A percentile compares a stretch with the other conserved stretches of the same genome.
phyloP scores from a whole-genome alignment of 92 coral and sea anemone genomes.

The Hydrozoanthus gracilis region DNA sequence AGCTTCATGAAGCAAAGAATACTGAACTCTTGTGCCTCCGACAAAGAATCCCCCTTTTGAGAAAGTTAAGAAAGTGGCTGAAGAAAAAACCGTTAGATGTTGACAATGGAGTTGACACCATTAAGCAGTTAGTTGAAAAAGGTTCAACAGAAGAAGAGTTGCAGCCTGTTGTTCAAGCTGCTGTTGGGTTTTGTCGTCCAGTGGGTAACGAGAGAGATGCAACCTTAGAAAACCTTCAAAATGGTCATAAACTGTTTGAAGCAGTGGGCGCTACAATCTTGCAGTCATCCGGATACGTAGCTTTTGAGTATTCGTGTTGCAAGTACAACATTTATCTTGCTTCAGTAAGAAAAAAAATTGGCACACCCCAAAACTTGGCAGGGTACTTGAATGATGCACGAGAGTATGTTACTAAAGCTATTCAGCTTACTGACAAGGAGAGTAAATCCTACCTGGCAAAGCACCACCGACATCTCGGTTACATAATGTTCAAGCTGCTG shows the following conservation, averaged over 20 bases:
- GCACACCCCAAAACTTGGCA: constrained; percentile 27
- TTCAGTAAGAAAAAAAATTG: constrained; percentile 29
- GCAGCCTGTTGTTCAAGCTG: constrained; percentile 46
- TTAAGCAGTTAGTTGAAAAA: constrained; percentile 55
- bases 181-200: constrained; percentile 32
- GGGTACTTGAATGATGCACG: constrained; percentile 59
- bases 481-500: constrained; percentile 47
- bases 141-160: constrained; percentile 67
- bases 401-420: constrained; percentile 61
- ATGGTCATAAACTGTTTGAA: constrained; percentile 76
- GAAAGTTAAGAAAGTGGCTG: constrained; percentile 57
- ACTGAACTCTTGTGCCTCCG: constrained; percentile 16
- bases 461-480: constrained; percentile 71
- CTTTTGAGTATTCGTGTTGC: constrained; percentile 66
- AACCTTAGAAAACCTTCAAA: constrained; percentile 51
- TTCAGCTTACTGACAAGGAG: constrained; percentile 58
- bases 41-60: constrained; percentile 55
- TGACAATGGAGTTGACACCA: constrained; percentile 50
- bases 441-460: constrained; percentile 56
- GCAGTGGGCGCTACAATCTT: constrained; percentile 68
- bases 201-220: constrained; percentile 1
- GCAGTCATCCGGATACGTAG: constrained; percentile 57
- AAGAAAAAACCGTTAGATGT: constrained; percentile 42
- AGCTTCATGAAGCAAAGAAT: constrained; percentile 9
- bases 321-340: constrained; percentile 57